Base-by-base conservation (phyloP, 2,888 invertebrate species). In the Melikaiella ostensackeni region DNA sequence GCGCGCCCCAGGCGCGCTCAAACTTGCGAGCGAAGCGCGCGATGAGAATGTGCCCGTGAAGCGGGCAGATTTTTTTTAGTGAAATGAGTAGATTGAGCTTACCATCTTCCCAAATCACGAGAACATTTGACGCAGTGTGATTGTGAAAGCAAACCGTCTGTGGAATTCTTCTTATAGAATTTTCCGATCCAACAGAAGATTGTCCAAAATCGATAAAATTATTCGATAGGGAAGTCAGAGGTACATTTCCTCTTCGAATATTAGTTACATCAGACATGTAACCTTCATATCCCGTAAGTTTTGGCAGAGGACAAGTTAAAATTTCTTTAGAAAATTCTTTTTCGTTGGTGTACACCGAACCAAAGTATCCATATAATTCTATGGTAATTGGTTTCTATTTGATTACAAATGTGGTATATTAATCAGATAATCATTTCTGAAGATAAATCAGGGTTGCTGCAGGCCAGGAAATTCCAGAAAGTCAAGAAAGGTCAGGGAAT, bases 131-230 rank as follows among this genome's bases (percentile, higher is more conserved):
- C 9, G n/a, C 24, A 21, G 76, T 77, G 74, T 81, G 75, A 77
- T 82, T 83, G n/a, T 77, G 73, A 24, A 83, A 63, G 46, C 73
- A 75, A 9, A 83, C 57, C 7, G 62, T 80, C 38, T 59, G 50
- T 0, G 81, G 30, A 16, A 73, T 21, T 55, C 73, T 75, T 55
- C 24, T 73, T 30, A 2, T 42, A 21, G 50, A 42, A 19, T 57
- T 76, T 66, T 76, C 42, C 13, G 19, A 75, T 70, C 74, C 76
- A 30, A 66, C 64, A 55, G 77, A 74, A 1, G 82, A 77, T 19
- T 83, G 79, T 59, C 88, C 90, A 81, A 91, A 90, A 82, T 91
- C 88, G 61, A 91, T 79, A 74, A 82, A 86, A 74, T 79, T 81
- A 9, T 79, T 77, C 33, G 81, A 87, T 13, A 90, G 74, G 5